Base-by-base conservation (phyloP, 2,888 invertebrate species). In the Dione juno region DNA sequence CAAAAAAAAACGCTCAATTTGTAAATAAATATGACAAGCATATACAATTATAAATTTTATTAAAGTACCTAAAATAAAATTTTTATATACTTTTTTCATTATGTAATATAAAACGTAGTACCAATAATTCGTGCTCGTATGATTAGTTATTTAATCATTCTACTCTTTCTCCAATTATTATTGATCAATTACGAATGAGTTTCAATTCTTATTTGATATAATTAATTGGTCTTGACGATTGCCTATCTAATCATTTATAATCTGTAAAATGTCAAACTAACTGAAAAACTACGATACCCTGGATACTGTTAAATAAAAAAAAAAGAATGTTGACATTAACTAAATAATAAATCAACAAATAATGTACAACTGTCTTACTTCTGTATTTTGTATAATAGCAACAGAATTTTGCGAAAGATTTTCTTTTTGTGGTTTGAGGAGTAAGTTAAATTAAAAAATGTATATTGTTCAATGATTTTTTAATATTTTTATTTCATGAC, bases 351-450 rank as follows among this genome's bases (percentile, higher is more conserved):
- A n/a, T 45, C 16, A 16, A 69, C 43, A 8, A 59, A 89, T 85
- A 84, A 77, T 84, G 71, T 77, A 80, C 50, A 85, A 84, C 69
- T 96, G 95, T 78, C 95, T 96, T 0, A 94, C 93, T 64, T 94
- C 96, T 3, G 95, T 97, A 75, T 95, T 96, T 87, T 97, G 97
- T 88, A 97, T 97, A 75, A 94, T 97, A 74, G 95, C 95, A 53
- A 97, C 96, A 75, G 97, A 97, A 84, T 97, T 97, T 88, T 97
- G 97, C 86, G 97, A 97, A 87, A 90, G 97, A 79, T 97, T 97
- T 87, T 97, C 96, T 10, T 97, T 96, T 88, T 97, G 97, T 90
- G 97, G 97, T 73, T 88, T 96, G 81, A 92, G 96, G 93, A 95
- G 96, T 96, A 88, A 91, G 94, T 89, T n/a, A 21, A 19, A 58